phyloP scores from a whole-genome alignment of 2,797 vertebrate genomes.

The Galago senegalensis region DNA sequence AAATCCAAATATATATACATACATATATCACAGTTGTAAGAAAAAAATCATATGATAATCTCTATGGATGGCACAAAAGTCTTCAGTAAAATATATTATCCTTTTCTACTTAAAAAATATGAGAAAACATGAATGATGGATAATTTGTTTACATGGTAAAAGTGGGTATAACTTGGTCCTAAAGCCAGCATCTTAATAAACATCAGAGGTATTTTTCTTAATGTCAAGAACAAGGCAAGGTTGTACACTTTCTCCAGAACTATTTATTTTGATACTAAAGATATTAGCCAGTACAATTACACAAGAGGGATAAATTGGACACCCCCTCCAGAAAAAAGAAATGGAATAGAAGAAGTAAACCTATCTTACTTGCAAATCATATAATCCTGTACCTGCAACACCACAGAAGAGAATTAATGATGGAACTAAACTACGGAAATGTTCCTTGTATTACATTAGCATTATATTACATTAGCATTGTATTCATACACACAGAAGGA shows the following conservation, averaged over 20 bases:
- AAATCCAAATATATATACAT: background rate
- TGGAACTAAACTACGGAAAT: background rate
- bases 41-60: background rate
- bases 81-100: background rate
- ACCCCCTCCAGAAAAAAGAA: background rate
- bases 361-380: background rate
- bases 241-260: background rate
- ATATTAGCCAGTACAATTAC: background rate
- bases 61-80: background rate
- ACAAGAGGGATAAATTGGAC: background rate
- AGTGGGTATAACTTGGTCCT: background rate
- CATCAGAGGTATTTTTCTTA: background rate
- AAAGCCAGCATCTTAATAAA: background rate
- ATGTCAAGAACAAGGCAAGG: background rate
- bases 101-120: background rate
- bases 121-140: background rate
- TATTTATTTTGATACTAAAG: background rate
- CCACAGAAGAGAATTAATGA: background rate
- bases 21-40: background rate
- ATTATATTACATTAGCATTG: background rate
- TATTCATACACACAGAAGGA: background rate
- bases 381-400: background rate
- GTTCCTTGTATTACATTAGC: background rate
- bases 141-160: background rate
- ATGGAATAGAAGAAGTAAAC: background rate